Evolutionary conservation across 2,888 invertebrate genomes (phyloP).

Genomic region (Nephrotoma flavescens): DNA sequence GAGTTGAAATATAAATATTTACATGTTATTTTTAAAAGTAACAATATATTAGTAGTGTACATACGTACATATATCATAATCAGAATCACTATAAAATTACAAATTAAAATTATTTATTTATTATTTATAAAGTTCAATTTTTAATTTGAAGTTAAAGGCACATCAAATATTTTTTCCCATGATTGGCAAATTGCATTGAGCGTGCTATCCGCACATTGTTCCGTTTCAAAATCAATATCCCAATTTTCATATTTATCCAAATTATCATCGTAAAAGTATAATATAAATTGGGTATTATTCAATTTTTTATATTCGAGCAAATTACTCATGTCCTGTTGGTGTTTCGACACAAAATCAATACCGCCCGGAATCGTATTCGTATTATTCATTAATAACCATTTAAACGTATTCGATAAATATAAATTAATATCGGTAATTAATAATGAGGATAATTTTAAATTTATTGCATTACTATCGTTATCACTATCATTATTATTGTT

Average conservation of each 20-base stretch:
- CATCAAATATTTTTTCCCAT: constrained; percentile 40
- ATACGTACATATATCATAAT: neutral
- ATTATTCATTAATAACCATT: constrained; percentile 32
- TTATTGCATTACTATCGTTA: constrained; percentile 19
- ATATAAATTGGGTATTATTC: constrained; percentile 21
- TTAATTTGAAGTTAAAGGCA: constrained; percentile 27
- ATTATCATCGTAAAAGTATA: constrained; percentile 38
- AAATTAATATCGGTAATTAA: constrained; percentile 31
- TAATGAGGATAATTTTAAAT: constrained; percentile 21
- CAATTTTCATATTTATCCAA: constrained; percentile 34
- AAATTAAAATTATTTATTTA: neutral
- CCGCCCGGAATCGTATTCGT: neutral
- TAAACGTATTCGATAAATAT: constrained; percentile 30
- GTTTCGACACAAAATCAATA: constrained; percentile 10
- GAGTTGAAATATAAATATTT: neutral
- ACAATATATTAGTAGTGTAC: neutral
- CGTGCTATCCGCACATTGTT: constrained; percentile 31
- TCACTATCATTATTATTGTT: neutral
- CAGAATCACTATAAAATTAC: neutral
- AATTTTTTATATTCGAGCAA: constrained; percentile 36
- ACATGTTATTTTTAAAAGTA: neutral
- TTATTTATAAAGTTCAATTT: neutral
- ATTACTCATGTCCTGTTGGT: constrained; percentile 37
- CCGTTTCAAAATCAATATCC: constrained; percentile 34
- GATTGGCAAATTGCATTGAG: constrained; percentile 35